Conservation (phyloP, 2,888 invertebrate genomes). For the Tanytarsus gracilentus region DNA sequence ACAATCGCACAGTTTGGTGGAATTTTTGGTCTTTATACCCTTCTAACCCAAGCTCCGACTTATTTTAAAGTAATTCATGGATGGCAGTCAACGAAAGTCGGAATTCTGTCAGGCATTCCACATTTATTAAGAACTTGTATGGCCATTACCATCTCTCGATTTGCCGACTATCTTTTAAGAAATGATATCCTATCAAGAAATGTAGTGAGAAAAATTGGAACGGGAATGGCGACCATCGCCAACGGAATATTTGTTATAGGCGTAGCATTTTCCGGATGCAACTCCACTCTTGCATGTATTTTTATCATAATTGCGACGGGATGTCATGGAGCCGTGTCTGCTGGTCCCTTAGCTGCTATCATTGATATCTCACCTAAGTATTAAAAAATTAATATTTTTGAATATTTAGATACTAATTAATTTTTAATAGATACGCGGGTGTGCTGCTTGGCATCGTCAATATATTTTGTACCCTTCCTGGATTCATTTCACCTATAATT, state of each 20-base stretch:
- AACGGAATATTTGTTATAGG: constrained; percentile 55
- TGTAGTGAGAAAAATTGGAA: constrained; percentile 56
- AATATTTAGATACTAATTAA: too few species aligned
- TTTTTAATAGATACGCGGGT: too few species aligned
- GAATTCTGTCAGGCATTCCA: constrained; percentile 54
- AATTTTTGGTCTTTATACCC: constrained; percentile 59
- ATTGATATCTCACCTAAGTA: constrained; percentile 61
- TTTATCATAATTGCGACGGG: constrained; percentile 54
- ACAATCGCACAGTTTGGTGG: constrained; percentile 57
- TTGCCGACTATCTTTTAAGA: constrained; percentile 51
- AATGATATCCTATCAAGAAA: constrained; percentile 50
- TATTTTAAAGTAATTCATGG: constrained; percentile 61
- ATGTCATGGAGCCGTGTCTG: constrained; percentile 56
- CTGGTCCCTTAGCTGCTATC: constrained; percentile 55
- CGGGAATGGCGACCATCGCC: constrained; percentile 49
- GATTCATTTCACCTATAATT: constrained; percentile 53
- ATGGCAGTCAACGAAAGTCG: constrained; percentile 50
- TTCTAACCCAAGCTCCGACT: constrained; percentile 61
- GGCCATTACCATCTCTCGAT: constrained; percentile 48
- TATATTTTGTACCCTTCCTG: constrained; percentile 49
- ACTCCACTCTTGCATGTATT: constrained; percentile 49
- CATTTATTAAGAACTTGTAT: constrained; percentile 52
- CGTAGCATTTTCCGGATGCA: constrained; percentile 54
- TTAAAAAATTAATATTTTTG: constrained; percentile 44
- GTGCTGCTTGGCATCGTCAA: constrained; percentile 54